Evolutionary conservation across 53 echinoderm and acorn worm species (phyloP).

Genomic region (Astropecten irregularis): DNA sequence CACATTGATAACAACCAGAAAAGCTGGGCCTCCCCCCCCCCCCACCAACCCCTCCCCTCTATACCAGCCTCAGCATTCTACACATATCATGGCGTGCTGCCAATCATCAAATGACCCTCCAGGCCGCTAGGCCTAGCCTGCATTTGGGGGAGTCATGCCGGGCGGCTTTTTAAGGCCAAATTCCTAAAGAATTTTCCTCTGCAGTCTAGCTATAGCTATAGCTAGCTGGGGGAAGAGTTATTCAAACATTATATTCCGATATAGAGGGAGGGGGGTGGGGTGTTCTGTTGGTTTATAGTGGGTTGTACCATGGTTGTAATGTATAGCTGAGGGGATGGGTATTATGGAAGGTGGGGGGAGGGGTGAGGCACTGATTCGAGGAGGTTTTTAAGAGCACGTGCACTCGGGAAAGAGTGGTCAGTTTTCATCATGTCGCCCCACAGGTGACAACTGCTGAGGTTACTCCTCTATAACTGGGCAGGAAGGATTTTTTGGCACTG

Average conservation of each 20-base stretch:
- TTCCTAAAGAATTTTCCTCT: constrained; percentile 38
- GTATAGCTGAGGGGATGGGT: no score
- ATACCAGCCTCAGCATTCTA: constrained; percentile 25
- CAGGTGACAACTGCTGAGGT: constrained; percentile 24
- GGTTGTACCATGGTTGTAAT: no score
- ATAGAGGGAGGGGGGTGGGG: background rate
- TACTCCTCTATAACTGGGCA: no score
- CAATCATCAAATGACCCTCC: constrained; percentile 48
- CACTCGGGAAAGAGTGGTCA: constrained; percentile 36
- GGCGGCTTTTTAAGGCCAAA: constrained; percentile 65
- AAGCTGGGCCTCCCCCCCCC: no score
- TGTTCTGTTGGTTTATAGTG: background rate
- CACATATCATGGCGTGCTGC: constrained; percentile 55
- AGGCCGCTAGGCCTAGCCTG: background rate
- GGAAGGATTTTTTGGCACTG: no score
- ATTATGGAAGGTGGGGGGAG: background rate
- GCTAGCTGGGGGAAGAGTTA: background rate
- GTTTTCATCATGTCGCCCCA: constrained; percentile 23
- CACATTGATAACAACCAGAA: no score
- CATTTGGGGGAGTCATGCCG: constrained; percentile 36
- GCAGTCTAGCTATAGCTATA: background rate
- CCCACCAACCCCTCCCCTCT: no score
- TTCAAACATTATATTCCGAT: background rate
- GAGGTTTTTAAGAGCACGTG: constrained; percentile 22
- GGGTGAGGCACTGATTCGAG: background rate